Conservation (phyloP, 2,113 vertebrate species). For the Phasianus colchicus region DNA sequence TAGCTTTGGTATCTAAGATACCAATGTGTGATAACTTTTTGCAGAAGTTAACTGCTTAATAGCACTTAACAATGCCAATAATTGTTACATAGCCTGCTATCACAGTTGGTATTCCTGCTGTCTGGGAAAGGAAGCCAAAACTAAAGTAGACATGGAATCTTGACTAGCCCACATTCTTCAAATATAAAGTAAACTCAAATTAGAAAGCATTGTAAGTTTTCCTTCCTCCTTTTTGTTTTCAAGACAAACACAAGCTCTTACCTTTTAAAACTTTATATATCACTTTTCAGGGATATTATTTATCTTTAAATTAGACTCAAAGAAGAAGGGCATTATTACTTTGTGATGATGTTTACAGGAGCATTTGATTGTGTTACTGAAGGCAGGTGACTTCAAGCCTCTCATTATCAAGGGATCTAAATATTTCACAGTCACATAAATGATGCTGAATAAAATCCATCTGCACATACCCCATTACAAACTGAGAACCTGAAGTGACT, state of each 20-base stretch:
- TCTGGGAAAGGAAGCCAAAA: slow-evolving; percentile 2
- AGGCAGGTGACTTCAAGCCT: not conserved
- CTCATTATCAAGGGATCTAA: not conserved
- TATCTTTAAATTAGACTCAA: not conserved
- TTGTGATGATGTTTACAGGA: not conserved
- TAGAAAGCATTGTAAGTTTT: not conserved
- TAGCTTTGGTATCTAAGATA: slow-evolving; percentile 24
- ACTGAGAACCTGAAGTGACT: not conserved
- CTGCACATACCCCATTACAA: not conserved
- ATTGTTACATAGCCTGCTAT: slow-evolving; percentile 20
- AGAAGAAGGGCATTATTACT: not conserved
- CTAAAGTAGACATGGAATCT: not conserved
- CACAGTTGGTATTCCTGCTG: not conserved
- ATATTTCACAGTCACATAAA: not conserved
- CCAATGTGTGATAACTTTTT: not conserved
- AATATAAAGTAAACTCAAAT: not conserved
- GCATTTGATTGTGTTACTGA: not conserved
- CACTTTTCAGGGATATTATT: not conserved
- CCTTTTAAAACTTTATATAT: not conserved
- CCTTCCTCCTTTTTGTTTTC: not conserved
- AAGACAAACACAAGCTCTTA: not conserved
- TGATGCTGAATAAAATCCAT: not conserved
- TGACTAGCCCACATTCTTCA: not conserved
- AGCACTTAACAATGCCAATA: slow-evolving; percentile 28
- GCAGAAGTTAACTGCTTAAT: slow-evolving; percentile 1